A percentile compares a stretch with the other conserved stretches of the same genome.
phyloP scores from a whole-genome alignment of 2,888 invertebrate species.

The Phlogophora meticulosa region DNA sequence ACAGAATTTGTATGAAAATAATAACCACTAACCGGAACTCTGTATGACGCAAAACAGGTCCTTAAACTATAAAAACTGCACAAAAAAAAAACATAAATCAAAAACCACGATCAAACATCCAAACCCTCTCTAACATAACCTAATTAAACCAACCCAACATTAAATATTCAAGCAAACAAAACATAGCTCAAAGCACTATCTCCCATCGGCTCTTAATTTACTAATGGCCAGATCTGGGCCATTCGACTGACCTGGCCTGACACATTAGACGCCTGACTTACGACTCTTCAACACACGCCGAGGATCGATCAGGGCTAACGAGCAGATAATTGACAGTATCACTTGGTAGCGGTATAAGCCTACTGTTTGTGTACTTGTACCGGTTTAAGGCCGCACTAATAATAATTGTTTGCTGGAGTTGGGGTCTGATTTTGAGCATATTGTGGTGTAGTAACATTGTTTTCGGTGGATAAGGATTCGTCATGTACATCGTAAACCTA shows the following conservation, averaged over 20 bases:
- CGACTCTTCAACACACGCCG: conserved; percentile 72
- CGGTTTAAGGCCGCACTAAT: conserved; percentile 56
- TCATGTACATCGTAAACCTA: too few relatives aligned
- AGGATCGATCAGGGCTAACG: conserved; percentile 84
- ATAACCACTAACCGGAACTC: background rate
- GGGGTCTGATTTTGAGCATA: background rate
- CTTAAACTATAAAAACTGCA: too few relatives aligned
- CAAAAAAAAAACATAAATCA: background rate
- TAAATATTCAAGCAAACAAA: conserved; percentile 53
- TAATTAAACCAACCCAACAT: conserved; percentile 25
- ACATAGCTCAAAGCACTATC: conserved; percentile 58
- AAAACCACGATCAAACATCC: background rate
- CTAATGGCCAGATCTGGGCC: conserved; percentile 64
- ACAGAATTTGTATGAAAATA: too few relatives aligned
- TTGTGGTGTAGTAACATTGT: background rate
- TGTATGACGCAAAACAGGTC: background rate
- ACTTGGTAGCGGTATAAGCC: conserved; percentile 53
- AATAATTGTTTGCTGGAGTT: conserved; percentile 37
- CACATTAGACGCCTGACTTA: conserved; percentile 75
- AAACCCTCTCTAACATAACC: conserved; percentile 4
- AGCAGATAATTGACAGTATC: conserved; percentile 87
- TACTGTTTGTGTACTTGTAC: conserved; percentile 52
- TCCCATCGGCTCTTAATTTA: conserved; percentile 63
- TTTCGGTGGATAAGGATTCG: too few relatives aligned
- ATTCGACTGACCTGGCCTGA: conserved; percentile 65